Evolutionary conservation across 1,140 invertebrate genomes (phyloP).

Genomic region (Sitodiplosis mosellana): DNA sequence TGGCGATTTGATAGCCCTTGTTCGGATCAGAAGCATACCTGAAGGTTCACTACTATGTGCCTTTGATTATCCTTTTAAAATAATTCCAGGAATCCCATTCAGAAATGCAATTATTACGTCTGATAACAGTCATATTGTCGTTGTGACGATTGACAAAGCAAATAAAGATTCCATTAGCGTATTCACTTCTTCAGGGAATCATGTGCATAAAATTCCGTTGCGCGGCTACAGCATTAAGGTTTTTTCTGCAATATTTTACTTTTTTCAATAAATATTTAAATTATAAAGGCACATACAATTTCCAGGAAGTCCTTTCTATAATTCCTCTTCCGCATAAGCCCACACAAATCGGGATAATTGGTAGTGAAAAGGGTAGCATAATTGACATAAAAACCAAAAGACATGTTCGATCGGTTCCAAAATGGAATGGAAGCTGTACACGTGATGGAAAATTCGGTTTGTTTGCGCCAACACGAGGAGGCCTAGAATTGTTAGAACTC

Average conservation of each 20-base stretch:
- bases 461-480: slow-evolving; percentile 79
- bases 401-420: slow-evolving; percentile 52
- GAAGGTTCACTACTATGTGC: slow-evolving; percentile 58
- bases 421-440: slow-evolving; percentile 69
- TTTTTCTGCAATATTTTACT: neutral
- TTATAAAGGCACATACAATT: slow-evolving; percentile 2
- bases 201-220: slow-evolving; percentile 54
- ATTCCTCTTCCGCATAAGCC: slow-evolving; percentile 65
- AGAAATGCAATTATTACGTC: slow-evolving; percentile 57
- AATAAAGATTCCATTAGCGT: slow-evolving; percentile 68
- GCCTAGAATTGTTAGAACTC: slow-evolving; percentile 79
- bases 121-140: slow-evolving; percentile 58
- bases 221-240: slow-evolving; percentile 43
- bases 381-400: slow-evolving; percentile 67
- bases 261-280: neutral
- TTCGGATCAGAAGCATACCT: slow-evolving; percentile 47
- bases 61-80: slow-evolving; percentile 58
- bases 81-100: slow-evolving; percentile 43
- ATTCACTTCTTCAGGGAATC: slow-evolving; percentile 63
- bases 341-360: slow-evolving; percentile 70
- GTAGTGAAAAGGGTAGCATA: slow-evolving; percentile 75
- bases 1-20: slow-evolving; percentile 36
- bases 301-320: slow-evolving; percentile 41
- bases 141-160: slow-evolving; percentile 62
- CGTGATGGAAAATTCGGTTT: slow-evolving; percentile 79